phyloP scores from a whole-genome alignment of 1,140 invertebrate species.

The Anadara kagoshimensis region DNA sequence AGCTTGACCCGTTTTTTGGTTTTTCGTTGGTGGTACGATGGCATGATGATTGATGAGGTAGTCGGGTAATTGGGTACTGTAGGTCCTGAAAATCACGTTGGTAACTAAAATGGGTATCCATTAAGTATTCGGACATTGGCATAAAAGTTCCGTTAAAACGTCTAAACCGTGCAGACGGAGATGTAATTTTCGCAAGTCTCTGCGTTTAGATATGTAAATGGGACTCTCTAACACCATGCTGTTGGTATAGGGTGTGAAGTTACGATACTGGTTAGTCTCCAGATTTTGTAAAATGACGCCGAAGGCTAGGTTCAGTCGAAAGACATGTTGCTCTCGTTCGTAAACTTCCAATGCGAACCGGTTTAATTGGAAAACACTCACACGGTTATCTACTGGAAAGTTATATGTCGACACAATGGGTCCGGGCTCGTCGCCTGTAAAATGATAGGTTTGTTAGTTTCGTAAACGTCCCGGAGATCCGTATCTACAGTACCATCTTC shows the following conservation, averaged over 20 bases:
- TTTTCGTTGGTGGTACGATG: conserved; percentile 10
- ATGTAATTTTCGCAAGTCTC: no score
- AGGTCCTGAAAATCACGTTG: conserved; percentile 20
- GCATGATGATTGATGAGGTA: conserved; percentile 6
- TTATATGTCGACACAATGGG: conserved; percentile 13
- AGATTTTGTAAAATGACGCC: conserved; percentile 8
- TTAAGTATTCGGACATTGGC: conserved; percentile 15
- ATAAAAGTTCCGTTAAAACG: conserved; percentile 12
- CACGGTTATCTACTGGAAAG: conserved; percentile 17
- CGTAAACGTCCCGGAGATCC: no score
- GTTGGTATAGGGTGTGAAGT: no score
- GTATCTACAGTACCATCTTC: no score
- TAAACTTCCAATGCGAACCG: conserved; percentile 7
- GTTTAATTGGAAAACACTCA: conserved; percentile 12
- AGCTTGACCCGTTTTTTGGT: neutral
- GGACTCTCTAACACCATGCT: no score
- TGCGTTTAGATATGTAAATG: no score
- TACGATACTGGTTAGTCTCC: conserved; percentile 25
- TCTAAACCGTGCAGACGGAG: conserved; percentile 14
- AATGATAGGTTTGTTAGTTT: conserved; percentile 20
- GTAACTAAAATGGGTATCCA: conserved; percentile 21
- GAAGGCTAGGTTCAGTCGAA: conserved; percentile 25
- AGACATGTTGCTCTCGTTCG: no score
- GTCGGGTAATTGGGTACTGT: conserved; percentile 16
- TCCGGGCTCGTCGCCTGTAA: conserved; percentile 1